Percentiles rank a stretch among this genome's conserved stretches.
phyloP scores from a whole-genome alignment of 2,113 vertebrate genomes.

The Cygnus buccinator region DNA sequence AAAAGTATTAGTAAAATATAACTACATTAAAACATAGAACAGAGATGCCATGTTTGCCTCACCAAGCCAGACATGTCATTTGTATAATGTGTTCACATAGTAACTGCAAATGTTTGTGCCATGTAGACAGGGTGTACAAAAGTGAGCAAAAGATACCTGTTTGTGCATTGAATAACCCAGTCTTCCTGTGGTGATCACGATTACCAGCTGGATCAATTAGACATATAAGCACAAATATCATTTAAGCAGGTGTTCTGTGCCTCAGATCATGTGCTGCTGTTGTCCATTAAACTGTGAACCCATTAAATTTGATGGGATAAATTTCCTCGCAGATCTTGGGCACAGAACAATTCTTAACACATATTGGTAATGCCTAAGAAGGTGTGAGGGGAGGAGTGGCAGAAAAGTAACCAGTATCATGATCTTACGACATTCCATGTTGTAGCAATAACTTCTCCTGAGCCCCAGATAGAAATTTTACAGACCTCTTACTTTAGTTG shows the following conservation, averaged over 20 bases:
- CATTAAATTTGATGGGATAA: not conserved
- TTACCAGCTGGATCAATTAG: not conserved
- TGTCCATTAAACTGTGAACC: not conserved
- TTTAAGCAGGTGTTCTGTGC: not conserved
- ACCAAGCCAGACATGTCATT: not conserved
- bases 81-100: not conserved
- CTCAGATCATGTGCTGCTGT: not conserved
- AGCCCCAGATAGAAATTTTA: not conserved
- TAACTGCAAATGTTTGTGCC: not conserved
- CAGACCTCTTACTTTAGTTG: not conserved
- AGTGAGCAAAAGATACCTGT: not conserved
- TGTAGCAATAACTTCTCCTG: not conserved
- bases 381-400: not conserved
- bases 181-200: not conserved
- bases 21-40: not conserved
- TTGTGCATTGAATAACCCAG: not conserved
- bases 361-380: not conserved
- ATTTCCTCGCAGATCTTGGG: not conserved
- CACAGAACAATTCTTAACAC: not conserved
- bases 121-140: not conserved
- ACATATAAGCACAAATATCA: not conserved
- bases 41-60: not conserved
- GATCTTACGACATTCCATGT: not conserved
- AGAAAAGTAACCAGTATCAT: not conserved
- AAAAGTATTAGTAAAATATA: not conserved